Evolutionary conservation across 2,113 vertebrate species (phyloP), one percentile per base, ranked within the genome.

Genomic region (Myotis yumanensis): DNA sequence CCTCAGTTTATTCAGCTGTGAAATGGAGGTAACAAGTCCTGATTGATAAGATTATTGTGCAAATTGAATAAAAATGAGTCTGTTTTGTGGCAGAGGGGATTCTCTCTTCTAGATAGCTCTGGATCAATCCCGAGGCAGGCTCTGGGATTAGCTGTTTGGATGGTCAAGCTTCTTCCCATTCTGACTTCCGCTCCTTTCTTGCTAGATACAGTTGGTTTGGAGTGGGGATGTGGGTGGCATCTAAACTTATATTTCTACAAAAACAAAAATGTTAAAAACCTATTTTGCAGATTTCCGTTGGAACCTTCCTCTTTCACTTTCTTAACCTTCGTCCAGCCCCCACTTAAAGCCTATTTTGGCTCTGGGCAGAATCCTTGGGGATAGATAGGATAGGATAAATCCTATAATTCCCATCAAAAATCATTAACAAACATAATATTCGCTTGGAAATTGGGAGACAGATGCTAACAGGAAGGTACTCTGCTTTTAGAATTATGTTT

Each of bases 201-300:
- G 40, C 18, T 85, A 9, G 51, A 28, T 40, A 71, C 6, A 22
- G n/a, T 43, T 52, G 16, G 12, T 72, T 23, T 80, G 43, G 28
- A 59, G 76, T 32, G 32, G 37, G 2, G 15, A n/a, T n/a, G 32
- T 68, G 25, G 37, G 37, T 76, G 32, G 23, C 23, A 66, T 54
- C 40, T 91, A 59, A 81, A 77, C 51, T 90, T 82, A 14, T 46
- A 82, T 82, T 73, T 91, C n/a, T 87, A 64, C n/a, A 75, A 69
- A 86, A 46, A 62, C n/a, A 40, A 9, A 62, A 37, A 43, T 86
- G 16, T 82, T 62, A 52, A 59, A 90, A 82, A 82, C 9, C 11
- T 32, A 6, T 62, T 62, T 90, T 76, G 40, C 4, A 72, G 14
- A 71, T 71, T 90, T 85, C 2, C 11, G 40, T 79, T 71, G 72